Conservation (phyloP, 2,888 invertebrate genomes). For the Melanotus villosus region DNA sequence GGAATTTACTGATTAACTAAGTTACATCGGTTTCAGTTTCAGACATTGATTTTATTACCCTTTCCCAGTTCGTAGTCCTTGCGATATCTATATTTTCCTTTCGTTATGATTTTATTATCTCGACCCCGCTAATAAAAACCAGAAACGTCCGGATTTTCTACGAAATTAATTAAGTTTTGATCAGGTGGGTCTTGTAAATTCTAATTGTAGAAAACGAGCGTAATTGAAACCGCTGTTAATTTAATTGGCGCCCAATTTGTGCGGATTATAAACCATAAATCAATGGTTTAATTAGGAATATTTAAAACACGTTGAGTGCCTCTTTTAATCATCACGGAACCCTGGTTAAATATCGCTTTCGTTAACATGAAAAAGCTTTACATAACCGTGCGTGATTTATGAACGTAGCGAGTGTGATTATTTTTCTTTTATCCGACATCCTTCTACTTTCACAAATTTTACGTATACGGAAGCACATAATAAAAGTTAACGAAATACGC, state of each 20-base stretch:
- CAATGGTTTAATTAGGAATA: not conserved
- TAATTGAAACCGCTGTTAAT: conserved; percentile 1
- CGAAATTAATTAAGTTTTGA: not conserved
- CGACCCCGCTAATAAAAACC: not conserved
- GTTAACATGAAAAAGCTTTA: not conserved
- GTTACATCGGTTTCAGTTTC: conserved; percentile 6
- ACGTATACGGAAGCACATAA: too few relatives aligned
- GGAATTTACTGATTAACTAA: conserved; percentile 11
- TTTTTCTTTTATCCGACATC: too few relatives aligned
- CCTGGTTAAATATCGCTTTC: not conserved
- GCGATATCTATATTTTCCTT: not conserved
- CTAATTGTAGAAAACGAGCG: not conserved
- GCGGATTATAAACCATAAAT: conserved; percentile 4
- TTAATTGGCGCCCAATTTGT: conserved; percentile 6
- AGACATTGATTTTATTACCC: conserved; percentile 9
- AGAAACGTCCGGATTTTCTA: not conserved
- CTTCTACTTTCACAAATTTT: too few relatives aligned
- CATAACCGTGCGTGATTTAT: too few relatives aligned
- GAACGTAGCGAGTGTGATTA: too few relatives aligned
- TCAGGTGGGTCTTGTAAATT: not conserved
- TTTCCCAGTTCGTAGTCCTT: not conserved
- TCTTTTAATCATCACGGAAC: not conserved
- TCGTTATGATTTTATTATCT: conserved; percentile 10
- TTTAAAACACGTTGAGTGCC: not conserved
- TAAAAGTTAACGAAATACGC: too few relatives aligned